A percentile compares a stretch with the other conserved stretches of the same genome.
These are phyloP conservation scores for Sarcoramphus papa DNA, from an alignment of 2,797 vertebrate genomes.

Conservation along the genomic window DNA sequence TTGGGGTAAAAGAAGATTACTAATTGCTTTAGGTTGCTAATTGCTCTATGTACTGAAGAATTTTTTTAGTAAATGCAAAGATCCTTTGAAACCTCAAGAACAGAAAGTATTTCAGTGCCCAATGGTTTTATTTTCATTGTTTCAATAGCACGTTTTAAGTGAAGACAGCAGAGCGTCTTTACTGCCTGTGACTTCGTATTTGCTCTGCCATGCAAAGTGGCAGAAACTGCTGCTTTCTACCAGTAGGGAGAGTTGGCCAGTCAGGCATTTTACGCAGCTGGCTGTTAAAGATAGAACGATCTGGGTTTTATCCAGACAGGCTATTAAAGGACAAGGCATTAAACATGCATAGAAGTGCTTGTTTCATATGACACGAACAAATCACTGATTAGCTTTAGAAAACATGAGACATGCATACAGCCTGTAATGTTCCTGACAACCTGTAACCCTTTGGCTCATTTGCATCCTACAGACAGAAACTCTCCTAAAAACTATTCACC, in stretches of 20 bases:
- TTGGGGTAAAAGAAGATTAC: neutral
- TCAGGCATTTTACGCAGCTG: neutral
- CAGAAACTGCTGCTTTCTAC: neutral
- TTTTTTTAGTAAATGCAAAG: neutral
- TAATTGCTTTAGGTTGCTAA: neutral
- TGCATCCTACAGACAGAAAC: neutral
- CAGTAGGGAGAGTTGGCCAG: neutral
- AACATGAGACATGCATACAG: fast-evolving
- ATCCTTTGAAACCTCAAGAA: neutral
- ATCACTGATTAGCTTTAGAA: neutral
- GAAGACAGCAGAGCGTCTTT: neutral
- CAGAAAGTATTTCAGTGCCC: neutral
- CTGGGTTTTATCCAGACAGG: neutral
- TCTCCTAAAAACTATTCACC: neutral
- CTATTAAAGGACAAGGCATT: neutral
- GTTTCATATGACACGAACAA: neutral
- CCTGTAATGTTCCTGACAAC: neutral
- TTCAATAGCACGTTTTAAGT: neutral
- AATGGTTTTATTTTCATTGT: neutral
- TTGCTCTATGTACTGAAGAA: neutral
- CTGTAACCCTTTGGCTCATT: neutral
- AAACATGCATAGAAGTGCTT: neutral
- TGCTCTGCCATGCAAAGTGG: neutral
- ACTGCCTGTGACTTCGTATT: neutral
- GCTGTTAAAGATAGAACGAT: neutral